Evolutionary conservation across 2,113 vertebrate species (phyloP), one percentile per base, ranked within the genome.

Genomic region (Aegotheles bennettii): DNA sequence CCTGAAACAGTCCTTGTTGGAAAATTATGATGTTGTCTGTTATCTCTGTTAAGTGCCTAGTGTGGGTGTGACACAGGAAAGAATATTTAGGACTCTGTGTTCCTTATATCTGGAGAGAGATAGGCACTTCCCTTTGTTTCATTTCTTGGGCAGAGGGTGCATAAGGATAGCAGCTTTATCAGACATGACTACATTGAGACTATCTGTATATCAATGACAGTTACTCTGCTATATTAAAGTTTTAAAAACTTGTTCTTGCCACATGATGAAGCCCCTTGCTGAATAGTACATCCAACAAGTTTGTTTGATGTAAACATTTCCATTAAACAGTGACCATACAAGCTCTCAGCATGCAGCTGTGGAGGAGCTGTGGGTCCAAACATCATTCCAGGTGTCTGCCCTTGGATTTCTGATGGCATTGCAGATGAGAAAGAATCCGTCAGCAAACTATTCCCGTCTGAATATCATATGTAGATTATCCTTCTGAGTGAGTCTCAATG

Each of bases 351-450:
- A n/a, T 35, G 16, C 45, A 65, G 14, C 16, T 70, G 15, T 15
- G 31, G 24, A 10, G 6, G 2, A 9, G 6, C 16, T 2, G 2
- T 63, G 28, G 6, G 3, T 36, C 19, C n/a, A n/a, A 43, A 31
- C 14, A 53, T 0, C 0, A 51, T 53, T 75, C 60, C 0, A 0
- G 14, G 24, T 42, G 9, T 61, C 42, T 61, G 25, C 11, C 6
- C 19, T 57, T 16, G 11, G 9, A 42, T 67, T 87, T 87, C 36
- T 48, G 8, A 59, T 60, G 31, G 5, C 25, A 36, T 8, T 35
- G 4, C 12, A 81, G 43, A 38, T 48, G 28, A 80, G 16, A 3
- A 83, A 54, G 3, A 16, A 3, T 23, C 23, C 10, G 12, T 40
- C 5, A 43, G 9, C 10, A 74, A 43, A 57, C 3, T 1, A 21